Evolutionary conservation across 53 echinoderm and acorn worm genomes (phyloP), one percentile per base, ranked within the genome.

Genomic region (Arbacia lixula): DNA sequence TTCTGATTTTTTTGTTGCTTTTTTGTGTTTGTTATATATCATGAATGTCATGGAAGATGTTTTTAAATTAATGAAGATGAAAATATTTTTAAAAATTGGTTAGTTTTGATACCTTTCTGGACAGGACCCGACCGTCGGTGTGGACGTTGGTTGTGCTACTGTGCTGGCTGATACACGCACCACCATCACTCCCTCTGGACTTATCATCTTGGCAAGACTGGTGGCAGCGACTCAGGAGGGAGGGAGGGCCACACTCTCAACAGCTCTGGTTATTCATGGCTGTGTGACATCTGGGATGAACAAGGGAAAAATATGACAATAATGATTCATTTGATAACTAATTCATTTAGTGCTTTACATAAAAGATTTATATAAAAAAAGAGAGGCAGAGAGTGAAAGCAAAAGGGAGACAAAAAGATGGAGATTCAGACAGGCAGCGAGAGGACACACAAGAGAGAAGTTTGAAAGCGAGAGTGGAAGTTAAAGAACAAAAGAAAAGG

Each of bases 81-180:
- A n/a, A n/a, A n/a, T n/a, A n/a, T n/a, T n/a, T n/a, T n/a, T n/a
- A n/a, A n/a, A n/a, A n/a, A n/a, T n/a, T n/a, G n/a, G n/a, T n/a
- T n/a, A n/a, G n/a, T n/a, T n/a, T n/a, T n/a, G n/a, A 32, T n/a
- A 81, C 82, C 65, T 81, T 40, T 63, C 82, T 50, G 82, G 82
- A 0, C 63, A 81, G 16, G 82, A 57, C 12, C 57, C 37, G 41
- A 77, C 28, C 55, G 58, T 57, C 36, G 56, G 36, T 43, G 37
- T 58, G 36, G 58, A 57, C 3, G 77, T 41, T 19, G 64, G 82
- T 35, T 63, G 82, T 26, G 50, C 50, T 20, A 81, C 82, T 32
- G 63, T 81, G 20, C 64, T 62, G 42, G 82, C 63, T 63, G 82
- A 63, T 79, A 63, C 64, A 43, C 82, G 62, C 64, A 63, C 63